phyloP scores from a whole-genome alignment of 2,113 vertebrate genomes.

The Microcebus lehilahytsara region DNA sequence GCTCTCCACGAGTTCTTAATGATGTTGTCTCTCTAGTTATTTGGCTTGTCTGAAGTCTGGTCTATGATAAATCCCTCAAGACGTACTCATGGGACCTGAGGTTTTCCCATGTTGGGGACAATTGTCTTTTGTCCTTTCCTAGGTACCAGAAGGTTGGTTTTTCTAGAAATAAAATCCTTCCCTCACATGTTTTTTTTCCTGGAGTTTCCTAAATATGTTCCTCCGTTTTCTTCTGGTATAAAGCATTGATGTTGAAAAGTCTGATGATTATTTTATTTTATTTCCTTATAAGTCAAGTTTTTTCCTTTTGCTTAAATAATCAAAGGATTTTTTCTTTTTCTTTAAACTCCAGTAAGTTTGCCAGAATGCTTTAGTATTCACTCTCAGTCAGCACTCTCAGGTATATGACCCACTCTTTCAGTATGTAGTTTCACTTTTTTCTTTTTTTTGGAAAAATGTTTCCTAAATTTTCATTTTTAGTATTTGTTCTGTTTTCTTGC shows the following conservation, averaged over 20 bases:
- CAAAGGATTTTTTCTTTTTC: not conserved
- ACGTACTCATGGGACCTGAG: not conserved
- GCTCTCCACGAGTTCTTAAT: not conserved
- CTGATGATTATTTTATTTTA: not conserved
- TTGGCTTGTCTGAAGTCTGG: not conserved
- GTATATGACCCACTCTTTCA: not conserved
- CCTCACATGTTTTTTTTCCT: not conserved
- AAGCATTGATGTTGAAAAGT: not conserved
- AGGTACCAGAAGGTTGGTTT: not conserved
- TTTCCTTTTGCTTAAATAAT: not conserved
- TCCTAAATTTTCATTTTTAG: not conserved
- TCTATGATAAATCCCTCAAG: not conserved
- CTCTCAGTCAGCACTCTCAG: not conserved
- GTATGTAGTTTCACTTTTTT: not conserved
- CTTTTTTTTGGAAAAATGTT: not conserved
- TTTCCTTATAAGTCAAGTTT: not conserved
- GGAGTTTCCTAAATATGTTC: not conserved
- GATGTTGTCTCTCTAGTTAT: not conserved
- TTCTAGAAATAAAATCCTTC: not conserved
- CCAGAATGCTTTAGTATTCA: not conserved
- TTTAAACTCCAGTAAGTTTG: not conserved
- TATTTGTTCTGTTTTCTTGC: not conserved
- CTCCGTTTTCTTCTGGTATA: not conserved
- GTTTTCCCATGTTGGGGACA: not conserved
- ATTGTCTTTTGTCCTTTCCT: not conserved